A percentile compares a stretch with the other conserved stretches of the same genome.
phyloP scores from a whole-genome alignment of 2,797 vertebrate genomes.

The Phyllotis vaccarum region DNA sequence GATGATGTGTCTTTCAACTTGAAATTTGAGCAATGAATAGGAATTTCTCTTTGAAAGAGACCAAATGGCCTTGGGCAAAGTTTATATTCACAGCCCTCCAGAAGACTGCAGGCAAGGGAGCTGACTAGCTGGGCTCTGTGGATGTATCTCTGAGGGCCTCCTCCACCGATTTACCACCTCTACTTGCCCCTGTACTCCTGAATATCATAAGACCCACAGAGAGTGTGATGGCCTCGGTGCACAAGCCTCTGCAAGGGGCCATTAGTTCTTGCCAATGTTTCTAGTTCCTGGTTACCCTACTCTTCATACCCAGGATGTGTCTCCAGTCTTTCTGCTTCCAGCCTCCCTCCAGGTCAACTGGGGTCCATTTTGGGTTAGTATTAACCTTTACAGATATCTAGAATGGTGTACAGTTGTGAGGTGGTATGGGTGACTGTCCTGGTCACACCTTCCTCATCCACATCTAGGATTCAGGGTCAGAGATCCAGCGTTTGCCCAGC shows the following conservation, averaged over 20 bases:
- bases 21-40: fast-evolving
- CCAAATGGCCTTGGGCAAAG: fast-evolving
- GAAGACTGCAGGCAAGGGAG: fast-evolving
- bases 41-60: not conserved
- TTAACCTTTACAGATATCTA: not conserved
- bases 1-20: not conserved
- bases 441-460: not conserved
- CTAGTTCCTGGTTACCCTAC: not conserved
- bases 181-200: not conserved
- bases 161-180: too few species aligned
- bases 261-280: not conserved
- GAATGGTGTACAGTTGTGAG: not conserved
- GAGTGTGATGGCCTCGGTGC: fast-evolving
- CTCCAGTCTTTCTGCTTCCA: not conserved
- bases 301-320: not conserved
- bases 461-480: not conserved
- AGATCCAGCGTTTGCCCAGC: not conserved
- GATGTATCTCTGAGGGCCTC: fast-evolving
- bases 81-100: not conserved
- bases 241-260: not conserved
- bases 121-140: fast-evolving
- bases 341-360: not conserved
- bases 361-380: too few species aligned
- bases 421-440: not conserved
- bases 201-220: fast-evolving